A percentile compares a stretch with the other conserved stretches of the same genome.
Evolutionary conservation across 2,888 invertebrate genomes (phyloP).

Genomic region (Nebria salina): DNA sequence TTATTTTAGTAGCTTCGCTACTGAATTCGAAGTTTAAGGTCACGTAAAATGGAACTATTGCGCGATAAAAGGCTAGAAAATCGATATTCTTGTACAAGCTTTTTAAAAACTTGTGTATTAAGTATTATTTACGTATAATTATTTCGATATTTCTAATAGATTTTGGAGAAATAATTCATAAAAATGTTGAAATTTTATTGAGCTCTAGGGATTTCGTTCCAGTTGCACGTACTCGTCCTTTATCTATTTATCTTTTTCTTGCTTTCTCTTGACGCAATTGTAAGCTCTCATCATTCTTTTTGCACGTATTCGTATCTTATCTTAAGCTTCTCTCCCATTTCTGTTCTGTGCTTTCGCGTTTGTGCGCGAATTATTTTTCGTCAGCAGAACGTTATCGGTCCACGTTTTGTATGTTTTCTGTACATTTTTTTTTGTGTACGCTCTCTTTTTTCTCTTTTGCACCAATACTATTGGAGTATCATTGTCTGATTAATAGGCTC

Average conservation of each 20-base stretch:
- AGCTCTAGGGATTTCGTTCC: not conserved
- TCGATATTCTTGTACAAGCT: too few species aligned
- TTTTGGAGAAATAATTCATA: not conserved
- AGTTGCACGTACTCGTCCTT: not conserved
- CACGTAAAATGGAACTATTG: too few species aligned
- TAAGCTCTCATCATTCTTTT: conserved; percentile 44
- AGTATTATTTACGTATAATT: not conserved
- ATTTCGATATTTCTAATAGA: not conserved
- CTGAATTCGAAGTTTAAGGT: too few species aligned
- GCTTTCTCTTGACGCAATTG: conserved; percentile 34
- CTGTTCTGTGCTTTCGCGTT: conserved; percentile 16
- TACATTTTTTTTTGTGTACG: conserved; percentile 12
- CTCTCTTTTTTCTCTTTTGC: conserved; percentile 19
- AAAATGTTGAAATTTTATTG: not conserved
- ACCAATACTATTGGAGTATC: conserved; percentile 25
- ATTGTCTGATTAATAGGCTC: conserved; percentile 32
- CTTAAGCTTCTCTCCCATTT: conserved; percentile 32
- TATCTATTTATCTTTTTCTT: not conserved
- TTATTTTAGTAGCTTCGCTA: too few species aligned
- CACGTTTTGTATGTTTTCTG: conserved; percentile 17
- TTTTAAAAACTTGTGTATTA: too few species aligned
- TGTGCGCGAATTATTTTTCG: conserved; percentile 34
- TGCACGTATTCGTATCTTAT: conserved; percentile 41
- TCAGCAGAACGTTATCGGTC: conserved; percentile 16
- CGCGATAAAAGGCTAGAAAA: too few species aligned